These are phyloP conservation scores for Zootermopsis nevadensis DNA, from an alignment of 2,888 invertebrate genomes.

Conservation along the genomic window DNA sequence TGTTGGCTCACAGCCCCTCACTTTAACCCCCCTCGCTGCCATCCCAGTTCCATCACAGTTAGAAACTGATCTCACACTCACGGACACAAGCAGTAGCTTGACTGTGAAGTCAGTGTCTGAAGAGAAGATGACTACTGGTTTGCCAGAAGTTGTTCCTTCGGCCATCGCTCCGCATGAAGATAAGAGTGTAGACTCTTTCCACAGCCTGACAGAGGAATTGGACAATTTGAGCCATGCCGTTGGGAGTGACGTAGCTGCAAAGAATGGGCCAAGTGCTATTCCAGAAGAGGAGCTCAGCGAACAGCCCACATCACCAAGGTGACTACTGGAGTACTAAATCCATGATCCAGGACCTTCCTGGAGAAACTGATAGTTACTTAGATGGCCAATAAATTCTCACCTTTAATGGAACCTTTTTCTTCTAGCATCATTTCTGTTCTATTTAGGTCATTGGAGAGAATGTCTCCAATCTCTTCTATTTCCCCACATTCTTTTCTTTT, in stretches of 20 bases:
- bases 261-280: constrained; percentile 22
- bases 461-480: too few relatives aligned
- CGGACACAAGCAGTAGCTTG: too few relatives aligned
- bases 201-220: constrained; percentile 37
- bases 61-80: not conserved
- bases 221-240: not conserved
- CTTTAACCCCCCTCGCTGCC: constrained; percentile 18
- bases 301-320: constrained; percentile 18
- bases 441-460: too few relatives aligned
- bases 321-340: not conserved
- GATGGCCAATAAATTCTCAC: not conserved
- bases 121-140: not conserved
- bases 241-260: not conserved
- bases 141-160: not conserved
- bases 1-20: constrained; percentile 35
- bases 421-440: too few relatives aligned
- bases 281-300: constrained; percentile 22
- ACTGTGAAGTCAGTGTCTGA: not conserved
- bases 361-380: too few relatives aligned
- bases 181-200: constrained; percentile 40
- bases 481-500: too few relatives aligned
- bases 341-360: not conserved
- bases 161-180: constrained; percentile 9
- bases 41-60: constrained; percentile 21
- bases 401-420: too few relatives aligned